Evolutionary conservation across 2,113 vertebrate genomes (phyloP).

Genomic region (Onychostoma macrolepis): DNA sequence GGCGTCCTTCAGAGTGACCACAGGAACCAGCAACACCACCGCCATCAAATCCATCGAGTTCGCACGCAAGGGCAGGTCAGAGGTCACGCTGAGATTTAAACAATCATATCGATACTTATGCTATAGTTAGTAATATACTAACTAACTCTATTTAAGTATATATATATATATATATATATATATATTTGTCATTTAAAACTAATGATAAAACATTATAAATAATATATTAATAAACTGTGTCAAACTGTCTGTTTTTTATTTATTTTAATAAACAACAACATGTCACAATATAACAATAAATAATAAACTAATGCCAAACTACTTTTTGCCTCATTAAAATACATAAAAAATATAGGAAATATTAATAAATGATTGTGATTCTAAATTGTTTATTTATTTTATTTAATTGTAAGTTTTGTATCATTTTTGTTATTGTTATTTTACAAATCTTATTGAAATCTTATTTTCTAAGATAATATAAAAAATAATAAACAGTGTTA

Average conservation of each 20-base stretch:
- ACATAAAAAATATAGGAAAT: background rate
- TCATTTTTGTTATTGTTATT: too few relatives aligned
- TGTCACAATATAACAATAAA: too few relatives aligned
- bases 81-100: background rate
- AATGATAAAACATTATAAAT: background rate
- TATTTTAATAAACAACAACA: background rate
- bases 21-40: constrained; percentile 98
- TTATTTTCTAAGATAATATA: too few relatives aligned
- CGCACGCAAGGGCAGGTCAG: constrained; percentile 94
- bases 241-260: background rate
- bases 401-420: too few relatives aligned
- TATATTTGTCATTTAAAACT: background rate
- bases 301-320: background rate
- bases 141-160: background rate
- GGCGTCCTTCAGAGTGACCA: constrained; percentile 97
- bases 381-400: too few relatives aligned
- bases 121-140: background rate
- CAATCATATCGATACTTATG: too few relatives aligned
- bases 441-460: too few relatives aligned
- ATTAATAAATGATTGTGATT: too few relatives aligned
- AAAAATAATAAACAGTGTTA: too few relatives aligned
- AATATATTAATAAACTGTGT: background rate
- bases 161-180: too few relatives aligned
- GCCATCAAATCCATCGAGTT: constrained; percentile 99
- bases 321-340: background rate